Base-by-base conservation (phyloP, 2,113 vertebrate genomes). In the Upupa epops region DNA sequence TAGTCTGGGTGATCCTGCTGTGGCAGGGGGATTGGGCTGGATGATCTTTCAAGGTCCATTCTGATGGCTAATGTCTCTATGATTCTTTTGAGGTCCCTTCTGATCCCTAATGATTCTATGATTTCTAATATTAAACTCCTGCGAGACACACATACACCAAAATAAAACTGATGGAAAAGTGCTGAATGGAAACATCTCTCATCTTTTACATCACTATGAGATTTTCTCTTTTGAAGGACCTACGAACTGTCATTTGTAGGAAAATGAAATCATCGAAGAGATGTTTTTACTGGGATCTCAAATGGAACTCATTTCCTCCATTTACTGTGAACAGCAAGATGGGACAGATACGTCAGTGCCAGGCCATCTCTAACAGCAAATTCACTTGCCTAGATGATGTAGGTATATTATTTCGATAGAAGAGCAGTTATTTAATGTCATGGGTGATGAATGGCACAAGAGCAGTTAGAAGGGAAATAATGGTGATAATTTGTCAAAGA, bases 381-480 rank as follows among this genome's bases (percentile, higher is more conserved):
- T 93, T 95, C 93, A 94, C 87, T 96, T 95, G 77, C 71, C 79
- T 95, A 89, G 92, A 94, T 88, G 87, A 95, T 96, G 89, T 94
- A 96, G 89, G 94, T 91, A 96, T 95, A 96, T 96, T 96, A 95
- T 96, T 96, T 97, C 96, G 91, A 95, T 93, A 96, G 94, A 96
- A 92, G 69, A 95, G 89, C 87, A 88, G 95, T 97, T 96, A 95
- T 93, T 96, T 97, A 96, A 96, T 88, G 96, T 96, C 94, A 78
- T 45, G 63, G 69, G 68, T 96, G 94, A 96, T 95, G 77, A 94
- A 97, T 96, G 71, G 77, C 80, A 76, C 87, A 81, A 69, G 90
- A 94, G 93, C 51, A 95, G 63, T 96, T 94, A 93, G 94, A 89
- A 96, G 74, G 90, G 64, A 95, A 95, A 93, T 95, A 96, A 96